Base-by-base conservation (phyloP, 2,888 invertebrate species). In the Ypsolopha sequella region DNA sequence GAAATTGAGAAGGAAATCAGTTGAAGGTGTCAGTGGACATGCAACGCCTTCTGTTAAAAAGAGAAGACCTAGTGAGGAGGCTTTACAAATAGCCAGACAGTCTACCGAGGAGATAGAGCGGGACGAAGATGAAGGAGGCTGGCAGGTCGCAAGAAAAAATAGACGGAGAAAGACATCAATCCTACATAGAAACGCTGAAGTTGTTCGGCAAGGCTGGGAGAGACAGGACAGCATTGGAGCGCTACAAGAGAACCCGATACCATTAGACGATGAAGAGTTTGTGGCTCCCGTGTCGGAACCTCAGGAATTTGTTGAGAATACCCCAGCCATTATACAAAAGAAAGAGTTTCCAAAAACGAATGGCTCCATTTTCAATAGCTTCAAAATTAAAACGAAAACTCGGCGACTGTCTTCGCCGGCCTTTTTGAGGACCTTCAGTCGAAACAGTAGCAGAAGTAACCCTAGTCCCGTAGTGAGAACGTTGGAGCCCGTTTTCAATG, bases 1-100 rank as follows among this genome's bases (percentile, higher is more conserved):
- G 33, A 80, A 73, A 55, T 62, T 80, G 57, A 88, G 91, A 57
- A 84, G 91, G 50, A 91, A 90, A 68, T 91, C 91, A 3, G 89
- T 91, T 7, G 93, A 92, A 68, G 90, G 90, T 48, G 88, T 90
- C 52, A 72, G 87, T 63, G 86, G 84, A 0, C 88, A 87, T 54
- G 84, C 80, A 36, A 78, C 81, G 0, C 87, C 89, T 0, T 87
- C 87, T 9, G 87, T 88, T 36, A 88, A 88, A 59, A 88, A 88
- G 54, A 88, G 91, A 35, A 80, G 95, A 48, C 94, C 94, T 0
- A 95, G 94, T 64, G 94, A 94, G 62, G 92, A 92, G 64, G 91
- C 91, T 0, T 76, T 91, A 65, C 87, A 87, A 54, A 89, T 90
- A 54, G 84, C 86, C 0, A 88, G 91, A 24, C 89, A 88, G 24